Conservation (phyloP, 2,113 vertebrate species). For the Monarcha castaneiventris region DNA sequence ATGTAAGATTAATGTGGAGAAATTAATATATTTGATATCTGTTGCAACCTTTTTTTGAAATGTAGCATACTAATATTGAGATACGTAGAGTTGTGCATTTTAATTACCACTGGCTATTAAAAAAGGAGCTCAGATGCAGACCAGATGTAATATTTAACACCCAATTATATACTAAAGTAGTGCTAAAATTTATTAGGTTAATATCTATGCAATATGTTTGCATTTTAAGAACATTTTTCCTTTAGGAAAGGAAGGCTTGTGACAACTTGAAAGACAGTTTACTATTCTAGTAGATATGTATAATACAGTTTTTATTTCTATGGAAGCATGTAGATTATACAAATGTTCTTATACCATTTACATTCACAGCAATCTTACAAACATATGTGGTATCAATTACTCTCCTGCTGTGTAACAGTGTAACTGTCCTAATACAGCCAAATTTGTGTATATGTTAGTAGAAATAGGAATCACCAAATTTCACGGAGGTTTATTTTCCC, state of each 20-base stretch:
- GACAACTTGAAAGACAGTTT: neutral
- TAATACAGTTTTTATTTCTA: neutral
- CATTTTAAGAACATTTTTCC: neutral
- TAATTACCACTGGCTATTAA: neutral
- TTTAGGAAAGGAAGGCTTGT: neutral
- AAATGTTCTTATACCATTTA: neutral
- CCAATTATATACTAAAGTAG: neutral
- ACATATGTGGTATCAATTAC: neutral
- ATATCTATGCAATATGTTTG: neutral
- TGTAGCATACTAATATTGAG: neutral
- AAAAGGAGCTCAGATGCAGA: neutral
- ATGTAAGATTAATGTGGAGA: neutral
- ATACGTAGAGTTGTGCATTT: neutral
- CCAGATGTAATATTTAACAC: neutral
- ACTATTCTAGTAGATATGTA: neutral
- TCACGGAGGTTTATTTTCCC: neutral
- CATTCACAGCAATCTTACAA: neutral
- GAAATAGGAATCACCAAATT: neutral
- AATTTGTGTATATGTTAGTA: neutral
- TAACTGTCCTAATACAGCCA: neutral
- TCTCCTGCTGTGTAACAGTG: neutral
- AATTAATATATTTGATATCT: neutral
- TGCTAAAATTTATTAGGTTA: neutral
- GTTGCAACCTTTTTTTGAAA: neutral
- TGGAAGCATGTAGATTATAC: neutral